Conservation (phyloP, 1,140 invertebrate genomes). For the Gonioctena quinquepunctata region DNA sequence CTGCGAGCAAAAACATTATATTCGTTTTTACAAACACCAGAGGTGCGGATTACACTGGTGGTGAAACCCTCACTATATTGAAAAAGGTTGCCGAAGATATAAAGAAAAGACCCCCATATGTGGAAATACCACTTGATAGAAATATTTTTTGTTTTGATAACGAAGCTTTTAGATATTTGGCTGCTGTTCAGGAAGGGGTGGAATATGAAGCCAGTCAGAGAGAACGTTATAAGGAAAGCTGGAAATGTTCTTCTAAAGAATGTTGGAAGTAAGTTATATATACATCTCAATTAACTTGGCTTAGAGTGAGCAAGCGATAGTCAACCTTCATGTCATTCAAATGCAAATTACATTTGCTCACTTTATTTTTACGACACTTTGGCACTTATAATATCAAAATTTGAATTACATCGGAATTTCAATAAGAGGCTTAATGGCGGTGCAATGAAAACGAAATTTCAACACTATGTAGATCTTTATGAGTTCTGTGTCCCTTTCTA, state of each 20-base stretch:
- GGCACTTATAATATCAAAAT: too few species aligned
- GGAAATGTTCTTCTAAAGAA: conserved; percentile 37
- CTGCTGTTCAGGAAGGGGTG: conserved; percentile 33
- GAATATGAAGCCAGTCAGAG: conserved; percentile 22
- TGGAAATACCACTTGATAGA: conserved; percentile 27
- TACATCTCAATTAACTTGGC: too few species aligned
- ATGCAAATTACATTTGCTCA: too few species aligned
- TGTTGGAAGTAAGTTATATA: conserved; percentile 38
- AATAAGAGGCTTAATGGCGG: too few species aligned
- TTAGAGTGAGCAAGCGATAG: too few species aligned
- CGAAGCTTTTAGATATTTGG: conserved; percentile 44
- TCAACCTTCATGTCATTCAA: too few species aligned
- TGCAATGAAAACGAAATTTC: too few species aligned
- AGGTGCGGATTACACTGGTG: conserved; percentile 38
- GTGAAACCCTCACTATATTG: conserved; percentile 31
- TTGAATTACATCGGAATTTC: too few species aligned
- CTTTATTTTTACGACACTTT: too few species aligned
- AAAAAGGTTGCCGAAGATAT: conserved; percentile 29
- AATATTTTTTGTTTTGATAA: conserved; percentile 49
- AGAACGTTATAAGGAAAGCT: conserved; percentile 36
- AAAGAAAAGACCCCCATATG: conserved; percentile 25
- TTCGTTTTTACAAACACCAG: conserved; percentile 47
- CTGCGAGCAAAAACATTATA: conserved; percentile 40
- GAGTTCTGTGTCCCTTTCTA: too few species aligned
- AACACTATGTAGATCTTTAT: too few species aligned